Conservation (phyloP, 2,797 vertebrate species). For the Halcyon leucocephala region DNA sequence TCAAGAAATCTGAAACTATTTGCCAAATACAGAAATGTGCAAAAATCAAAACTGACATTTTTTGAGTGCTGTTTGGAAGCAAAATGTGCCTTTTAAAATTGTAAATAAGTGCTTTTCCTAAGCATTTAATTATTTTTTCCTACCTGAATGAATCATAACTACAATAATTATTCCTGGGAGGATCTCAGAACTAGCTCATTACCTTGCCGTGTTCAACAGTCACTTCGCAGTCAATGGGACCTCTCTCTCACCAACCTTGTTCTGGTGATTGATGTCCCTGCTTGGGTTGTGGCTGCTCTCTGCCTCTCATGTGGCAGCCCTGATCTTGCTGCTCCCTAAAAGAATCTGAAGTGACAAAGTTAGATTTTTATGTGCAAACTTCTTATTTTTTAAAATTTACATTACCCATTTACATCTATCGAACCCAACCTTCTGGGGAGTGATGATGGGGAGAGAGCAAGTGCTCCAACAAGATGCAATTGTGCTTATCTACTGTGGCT, state of each 20-base stretch:
- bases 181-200: background rate
- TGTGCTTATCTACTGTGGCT: rapidly evolving
- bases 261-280: background rate
- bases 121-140: background rate
- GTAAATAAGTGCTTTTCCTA: background rate
- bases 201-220: background rate
- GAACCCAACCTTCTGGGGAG: background rate
- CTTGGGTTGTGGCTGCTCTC: background rate
- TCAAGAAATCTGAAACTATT: background rate
- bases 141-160: background rate
- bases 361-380: background rate
- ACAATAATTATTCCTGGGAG: background rate
- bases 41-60: background rate
- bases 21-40: background rate
- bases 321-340: background rate
- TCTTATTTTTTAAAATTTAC: no score
- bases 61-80: background rate
- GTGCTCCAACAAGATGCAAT: background rate
- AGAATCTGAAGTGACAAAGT: background rate
- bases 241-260: background rate
- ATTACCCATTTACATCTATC: background rate
- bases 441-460: background rate
- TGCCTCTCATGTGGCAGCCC: background rate
- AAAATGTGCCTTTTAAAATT: background rate
- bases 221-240: background rate